Conservation (phyloP, 2,888 invertebrate species). For the Drosophila emarginata region DNA sequence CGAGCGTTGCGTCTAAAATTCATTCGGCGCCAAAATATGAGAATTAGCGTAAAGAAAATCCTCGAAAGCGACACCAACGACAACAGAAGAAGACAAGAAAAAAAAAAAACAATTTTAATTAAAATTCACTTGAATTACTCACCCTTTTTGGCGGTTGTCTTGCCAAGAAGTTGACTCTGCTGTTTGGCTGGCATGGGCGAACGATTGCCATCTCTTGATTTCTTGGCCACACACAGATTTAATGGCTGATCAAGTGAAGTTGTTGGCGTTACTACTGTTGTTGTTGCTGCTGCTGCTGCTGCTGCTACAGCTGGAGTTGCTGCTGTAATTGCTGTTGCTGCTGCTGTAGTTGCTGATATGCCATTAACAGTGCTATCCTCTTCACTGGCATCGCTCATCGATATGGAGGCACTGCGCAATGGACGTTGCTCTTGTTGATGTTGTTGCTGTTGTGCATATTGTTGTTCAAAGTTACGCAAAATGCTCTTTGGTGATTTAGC, state of each 20-base stretch:
- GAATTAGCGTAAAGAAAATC: slow-evolving; percentile 13
- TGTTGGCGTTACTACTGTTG: slow-evolving; percentile 42
- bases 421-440: slow-evolving; percentile 70
- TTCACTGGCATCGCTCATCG: slow-evolving; percentile 83
- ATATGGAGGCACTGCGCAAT: slow-evolving; percentile 77
- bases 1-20: slow-evolving; percentile 60
- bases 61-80: no score
- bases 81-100: background rate
- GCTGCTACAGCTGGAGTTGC: slow-evolving; percentile 40
- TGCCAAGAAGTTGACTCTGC: slow-evolving; percentile 47
- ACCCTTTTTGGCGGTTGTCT: slow-evolving; percentile 72
- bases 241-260: slow-evolving; percentile 84
- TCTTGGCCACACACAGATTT: slow-evolving; percentile 85
- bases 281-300: slow-evolving; percentile 15
- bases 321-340: slow-evolving; percentile 3
- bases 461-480: slow-evolving; percentile 79
- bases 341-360: slow-evolving; percentile 34
- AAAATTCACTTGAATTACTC: slow-evolving; percentile 32
- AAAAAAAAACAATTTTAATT: no score
- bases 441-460: slow-evolving; percentile 71
- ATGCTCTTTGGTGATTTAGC: slow-evolving; percentile 81
- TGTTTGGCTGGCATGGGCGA: slow-evolving; percentile 49
- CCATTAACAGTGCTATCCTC: slow-evolving; percentile 70
- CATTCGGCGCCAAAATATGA: slow-evolving; percentile 42
- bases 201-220: slow-evolving; percentile 65